Evolutionary conservation across 2,888 invertebrate genomes (phyloP).

Genomic region (Biston stratarius): DNA sequence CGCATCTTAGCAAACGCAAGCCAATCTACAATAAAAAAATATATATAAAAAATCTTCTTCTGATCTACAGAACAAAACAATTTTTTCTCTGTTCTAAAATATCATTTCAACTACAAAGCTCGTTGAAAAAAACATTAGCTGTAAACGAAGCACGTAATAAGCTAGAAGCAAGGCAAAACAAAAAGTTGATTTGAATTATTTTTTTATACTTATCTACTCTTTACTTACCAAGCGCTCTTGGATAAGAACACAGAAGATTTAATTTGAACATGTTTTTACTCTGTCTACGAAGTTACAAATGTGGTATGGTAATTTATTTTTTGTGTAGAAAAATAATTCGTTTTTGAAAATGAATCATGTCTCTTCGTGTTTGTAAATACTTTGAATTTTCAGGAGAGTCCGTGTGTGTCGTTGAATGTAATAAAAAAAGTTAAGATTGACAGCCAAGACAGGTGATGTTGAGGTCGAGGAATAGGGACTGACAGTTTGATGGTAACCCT

Average conservation of each 20-base stretch:
- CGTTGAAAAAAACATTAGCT: conserved; percentile 6
- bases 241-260: conserved; percentile 23
- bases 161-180: conserved; percentile 23
- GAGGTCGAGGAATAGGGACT: too few species aligned
- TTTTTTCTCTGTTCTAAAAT: not conserved
- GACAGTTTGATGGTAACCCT: too few species aligned
- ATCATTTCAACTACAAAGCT: conserved; percentile 19
- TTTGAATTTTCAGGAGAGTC: too few species aligned
- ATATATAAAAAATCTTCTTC: not conserved
- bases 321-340: too few species aligned
- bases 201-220: conserved; percentile 30
- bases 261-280: conserved; percentile 21
- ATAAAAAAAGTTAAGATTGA: too few species aligned
- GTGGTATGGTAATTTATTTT: not conserved
- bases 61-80: not conserved
- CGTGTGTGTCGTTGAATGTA: too few species aligned
- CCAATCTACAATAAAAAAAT: too few species aligned
- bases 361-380: too few species aligned
- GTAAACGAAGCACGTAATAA: conserved; percentile 24
- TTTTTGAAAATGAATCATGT: too few species aligned
- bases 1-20: too few species aligned
- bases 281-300: conserved; percentile 8
- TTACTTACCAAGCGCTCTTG: conserved; percentile 17
- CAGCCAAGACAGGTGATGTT: too few species aligned
- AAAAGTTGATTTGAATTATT: conserved; percentile 26